A percentile compares a stretch with the other conserved stretches of the same genome.
Evolutionary conservation across 2,888 invertebrate species (phyloP).

Genomic region (Leptothorax acervorum): DNA sequence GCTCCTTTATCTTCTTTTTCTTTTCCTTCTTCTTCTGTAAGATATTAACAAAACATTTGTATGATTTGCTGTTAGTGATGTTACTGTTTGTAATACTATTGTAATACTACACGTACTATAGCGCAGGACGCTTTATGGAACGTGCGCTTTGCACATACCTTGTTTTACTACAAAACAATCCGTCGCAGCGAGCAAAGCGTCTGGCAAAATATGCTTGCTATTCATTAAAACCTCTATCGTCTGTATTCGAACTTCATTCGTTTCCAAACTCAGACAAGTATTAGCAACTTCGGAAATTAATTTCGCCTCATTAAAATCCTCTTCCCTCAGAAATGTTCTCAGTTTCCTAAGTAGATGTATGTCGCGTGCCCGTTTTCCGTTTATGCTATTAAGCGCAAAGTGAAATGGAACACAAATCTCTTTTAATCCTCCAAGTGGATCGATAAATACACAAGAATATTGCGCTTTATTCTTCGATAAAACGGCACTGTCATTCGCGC

Average conservation of each 20-base stretch:
- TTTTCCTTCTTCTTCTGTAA: conserved; percentile 76
- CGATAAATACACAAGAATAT: conserved; percentile 92
- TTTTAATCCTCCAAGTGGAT: conserved; percentile 93
- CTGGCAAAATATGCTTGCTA: conserved; percentile 89
- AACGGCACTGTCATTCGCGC: conserved; percentile 87
- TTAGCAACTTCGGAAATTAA: conserved; percentile 87
- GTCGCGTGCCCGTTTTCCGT: conserved; percentile 95
- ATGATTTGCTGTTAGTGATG: background rate
- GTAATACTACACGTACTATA: background rate
- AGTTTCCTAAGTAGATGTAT: conserved; percentile 94
- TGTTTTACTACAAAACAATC: conserved; percentile 84
- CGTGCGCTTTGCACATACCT: conserved; percentile 64
- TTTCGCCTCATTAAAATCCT: conserved; percentile 86
- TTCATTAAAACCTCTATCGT: conserved; percentile 90
- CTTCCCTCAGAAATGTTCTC: conserved; percentile 89
- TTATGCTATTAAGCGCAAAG: conserved; percentile 94
- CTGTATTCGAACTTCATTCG: conserved; percentile 90
- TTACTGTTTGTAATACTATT: too few species aligned
- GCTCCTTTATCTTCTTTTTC: conserved; percentile 68
- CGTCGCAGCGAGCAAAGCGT: conserved; percentile 87
- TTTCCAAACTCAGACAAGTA: conserved; percentile 89
- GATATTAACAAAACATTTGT: conserved; percentile 34
- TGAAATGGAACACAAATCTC: conserved; percentile 96
- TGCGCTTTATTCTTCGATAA: conserved; percentile 87
- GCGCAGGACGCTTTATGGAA: background rate